These are phyloP conservation scores for Chrysina gloriosa DNA, from an alignment of 2,888 invertebrate genomes.

Conservation along the genomic window DNA sequence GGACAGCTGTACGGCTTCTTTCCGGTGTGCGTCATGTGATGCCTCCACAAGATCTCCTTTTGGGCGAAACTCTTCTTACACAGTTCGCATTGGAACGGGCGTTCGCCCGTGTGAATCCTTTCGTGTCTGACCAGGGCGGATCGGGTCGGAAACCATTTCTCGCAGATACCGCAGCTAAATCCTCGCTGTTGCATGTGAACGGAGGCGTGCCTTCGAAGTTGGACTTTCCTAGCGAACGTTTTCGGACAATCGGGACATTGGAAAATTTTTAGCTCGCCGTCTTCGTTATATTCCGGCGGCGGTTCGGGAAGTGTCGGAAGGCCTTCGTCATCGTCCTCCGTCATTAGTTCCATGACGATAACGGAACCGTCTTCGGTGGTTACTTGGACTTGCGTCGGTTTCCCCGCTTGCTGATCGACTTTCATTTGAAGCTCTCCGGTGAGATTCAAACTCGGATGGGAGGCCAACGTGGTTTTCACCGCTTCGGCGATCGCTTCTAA, in stretches of 20 bases:
- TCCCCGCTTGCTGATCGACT: slow-evolving; percentile 58
- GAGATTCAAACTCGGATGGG: slow-evolving; percentile 58
- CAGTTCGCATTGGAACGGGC: slow-evolving; percentile 68
- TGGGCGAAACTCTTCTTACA: slow-evolving; percentile 79
- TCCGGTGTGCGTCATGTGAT: slow-evolving; percentile 71
- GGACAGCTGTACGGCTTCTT: slow-evolving; percentile 76
- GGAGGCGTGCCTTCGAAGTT: slow-evolving; percentile 72
- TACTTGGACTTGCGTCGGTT: slow-evolving; percentile 64
- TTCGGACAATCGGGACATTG: slow-evolving; percentile 74
- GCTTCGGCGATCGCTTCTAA: slow-evolving; percentile 64
- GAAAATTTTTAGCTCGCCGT: slow-evolving; percentile 67
- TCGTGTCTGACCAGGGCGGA: slow-evolving; percentile 77
- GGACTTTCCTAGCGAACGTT: slow-evolving; percentile 71
- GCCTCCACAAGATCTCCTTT: slow-evolving; percentile 75
- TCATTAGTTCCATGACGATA: slow-evolving; percentile 65
- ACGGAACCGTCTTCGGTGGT: slow-evolving; percentile 66
- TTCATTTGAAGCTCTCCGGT: slow-evolving; percentile 57
- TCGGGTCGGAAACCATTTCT: slow-evolving; percentile 75
- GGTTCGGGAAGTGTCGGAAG: slow-evolving; percentile 37
- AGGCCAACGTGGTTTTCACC: slow-evolving; percentile 62
- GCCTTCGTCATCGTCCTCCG: slow-evolving; percentile 58
- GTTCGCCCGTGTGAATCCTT: slow-evolving; percentile 75
- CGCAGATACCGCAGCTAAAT: slow-evolving; percentile 71
- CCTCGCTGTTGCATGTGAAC: slow-evolving; percentile 72
- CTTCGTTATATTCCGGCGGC: slow-evolving; percentile 54